Evolutionary conservation across 2,113 vertebrate genomes (phyloP), one percentile per base, ranked within the genome.

Genomic region (Leptocoma aspasia): DNA sequence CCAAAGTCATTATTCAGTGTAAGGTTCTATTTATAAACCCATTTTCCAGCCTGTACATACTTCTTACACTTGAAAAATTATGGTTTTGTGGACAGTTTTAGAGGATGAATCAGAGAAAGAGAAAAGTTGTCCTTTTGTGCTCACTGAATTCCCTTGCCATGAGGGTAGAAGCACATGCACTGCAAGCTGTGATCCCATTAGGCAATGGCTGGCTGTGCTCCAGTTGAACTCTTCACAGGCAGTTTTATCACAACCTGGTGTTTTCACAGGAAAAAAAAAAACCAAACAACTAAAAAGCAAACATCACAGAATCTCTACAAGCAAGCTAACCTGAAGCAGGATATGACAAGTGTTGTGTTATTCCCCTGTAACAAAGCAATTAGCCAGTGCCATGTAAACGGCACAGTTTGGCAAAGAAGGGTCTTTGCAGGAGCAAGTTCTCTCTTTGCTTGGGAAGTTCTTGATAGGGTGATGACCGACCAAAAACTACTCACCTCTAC

Each of bases 1-100:
- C 89, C 69, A 82, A 95, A 97, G 82, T 94, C 91, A 96, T 97
- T 94, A 94, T 76, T 89, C 91, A 91, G 60, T 90, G 49, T 73
- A 78, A 90, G 41, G n/a, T 89, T 96, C 66, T 86, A 77, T 92
- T 98, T 94, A 90, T 94, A 97, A 96, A 96, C 54, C 49, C 76
- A 90, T 95, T 95, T 92, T 93, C 39, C 44, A 70, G 15, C 33
- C 73, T 76, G 73, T 95, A 91, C 37, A 78, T 95, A 89, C 42
- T 75, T 86, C 96, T 95, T 93, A 93, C 91, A 88, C 73, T 92
- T 93, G 94, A 96, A 88, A 92, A 95, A 93, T 47, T 94, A 70
- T 78, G 69, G 72, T 90, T 97, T 96, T 97, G 77, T 95, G 70
- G 91, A 89, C 61, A 89, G 82, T 80, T 96, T 89, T 85, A 93